Conservation (phyloP, 1,140 invertebrate genomes). For the Leptonema lineaticorne region DNA sequence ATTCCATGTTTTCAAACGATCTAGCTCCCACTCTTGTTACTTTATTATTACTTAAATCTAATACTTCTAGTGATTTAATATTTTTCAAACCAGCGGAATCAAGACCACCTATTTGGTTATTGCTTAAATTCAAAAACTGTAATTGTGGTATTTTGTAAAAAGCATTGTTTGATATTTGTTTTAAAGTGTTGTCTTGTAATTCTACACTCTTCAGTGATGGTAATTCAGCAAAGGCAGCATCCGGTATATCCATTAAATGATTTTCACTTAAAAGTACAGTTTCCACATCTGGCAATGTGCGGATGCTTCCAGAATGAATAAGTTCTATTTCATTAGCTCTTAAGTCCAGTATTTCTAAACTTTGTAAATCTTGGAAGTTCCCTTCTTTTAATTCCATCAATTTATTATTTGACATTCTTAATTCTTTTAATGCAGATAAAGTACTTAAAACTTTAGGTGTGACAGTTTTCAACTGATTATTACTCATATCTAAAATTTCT, state of each 20-base stretch:
- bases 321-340: slow-evolving; percentile 79
- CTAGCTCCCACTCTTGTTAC: slow-evolving; percentile 68
- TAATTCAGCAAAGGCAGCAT: slow-evolving; percentile 74
- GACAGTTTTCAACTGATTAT: slow-evolving; percentile 74
- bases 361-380: slow-evolving; percentile 70
- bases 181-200: slow-evolving; percentile 77
- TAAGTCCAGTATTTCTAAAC: slow-evolving; percentile 72
- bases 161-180: slow-evolving; percentile 70
- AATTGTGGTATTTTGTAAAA: slow-evolving; percentile 76
- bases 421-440: slow-evolving; percentile 64
- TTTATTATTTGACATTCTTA: slow-evolving; percentile 72
- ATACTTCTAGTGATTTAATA: slow-evolving; percentile 73
- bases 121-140: slow-evolving; percentile 79
- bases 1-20: slow-evolving; percentile 70
- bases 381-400: slow-evolving; percentile 70
- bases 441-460: slow-evolving; percentile 67
- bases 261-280: slow-evolving; percentile 77
- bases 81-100: slow-evolving; percentile 71
- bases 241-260: slow-evolving; percentile 68
- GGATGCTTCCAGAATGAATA: slow-evolving; percentile 75
- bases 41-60: slow-evolving; percentile 77
- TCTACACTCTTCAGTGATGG: slow-evolving; percentile 73
- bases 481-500: slow-evolving; percentile 72
- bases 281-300: slow-evolving; percentile 72
- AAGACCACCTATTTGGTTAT: slow-evolving; percentile 71